These are phyloP conservation scores for Spea multiplicata DNA, from an alignment of 2,113 vertebrate species.

Conservation along the genomic window DNA sequence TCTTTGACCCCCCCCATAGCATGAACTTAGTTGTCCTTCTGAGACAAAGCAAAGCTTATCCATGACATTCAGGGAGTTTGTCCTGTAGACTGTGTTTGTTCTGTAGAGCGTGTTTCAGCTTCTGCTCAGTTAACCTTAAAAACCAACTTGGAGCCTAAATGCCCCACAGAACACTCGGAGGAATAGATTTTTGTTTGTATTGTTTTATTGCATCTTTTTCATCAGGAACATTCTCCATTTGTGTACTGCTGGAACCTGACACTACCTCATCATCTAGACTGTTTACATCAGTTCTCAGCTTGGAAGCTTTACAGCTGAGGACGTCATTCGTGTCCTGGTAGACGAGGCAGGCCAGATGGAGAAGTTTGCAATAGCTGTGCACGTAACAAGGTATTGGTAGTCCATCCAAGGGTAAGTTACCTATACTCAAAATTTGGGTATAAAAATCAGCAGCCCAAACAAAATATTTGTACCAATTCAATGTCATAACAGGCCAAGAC, in stretches of 20 bases:
- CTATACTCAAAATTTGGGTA: neutral
- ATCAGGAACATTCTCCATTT: neutral
- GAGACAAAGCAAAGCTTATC: too few species aligned
- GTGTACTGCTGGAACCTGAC: neutral
- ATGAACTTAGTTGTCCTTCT: too few species aligned
- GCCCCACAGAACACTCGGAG: too few species aligned
- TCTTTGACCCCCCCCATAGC: too few species aligned
- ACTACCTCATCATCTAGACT: slow-evolving; percentile 61
- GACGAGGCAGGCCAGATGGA: slow-evolving; percentile 44
- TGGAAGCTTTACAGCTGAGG: slow-evolving; percentile 74
- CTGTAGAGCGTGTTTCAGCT: too few species aligned
- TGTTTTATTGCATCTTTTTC: neutral
- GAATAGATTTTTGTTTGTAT: too few species aligned
- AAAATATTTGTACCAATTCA: neutral
- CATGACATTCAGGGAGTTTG: too few species aligned
- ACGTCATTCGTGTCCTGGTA: slow-evolving; percentile 80
- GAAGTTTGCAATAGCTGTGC: neutral
- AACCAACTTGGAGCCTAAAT: too few species aligned
- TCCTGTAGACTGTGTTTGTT: too few species aligned
- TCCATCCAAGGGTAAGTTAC: neutral
- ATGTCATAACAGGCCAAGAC: neutral
- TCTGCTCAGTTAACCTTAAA: too few species aligned
- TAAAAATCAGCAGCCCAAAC: neutral
- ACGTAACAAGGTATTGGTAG: neutral
- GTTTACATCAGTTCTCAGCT: slow-evolving; percentile 76